phyloP scores from a whole-genome alignment of 1,140 invertebrate species.

The Ceratoteleas bidentatus region DNA sequence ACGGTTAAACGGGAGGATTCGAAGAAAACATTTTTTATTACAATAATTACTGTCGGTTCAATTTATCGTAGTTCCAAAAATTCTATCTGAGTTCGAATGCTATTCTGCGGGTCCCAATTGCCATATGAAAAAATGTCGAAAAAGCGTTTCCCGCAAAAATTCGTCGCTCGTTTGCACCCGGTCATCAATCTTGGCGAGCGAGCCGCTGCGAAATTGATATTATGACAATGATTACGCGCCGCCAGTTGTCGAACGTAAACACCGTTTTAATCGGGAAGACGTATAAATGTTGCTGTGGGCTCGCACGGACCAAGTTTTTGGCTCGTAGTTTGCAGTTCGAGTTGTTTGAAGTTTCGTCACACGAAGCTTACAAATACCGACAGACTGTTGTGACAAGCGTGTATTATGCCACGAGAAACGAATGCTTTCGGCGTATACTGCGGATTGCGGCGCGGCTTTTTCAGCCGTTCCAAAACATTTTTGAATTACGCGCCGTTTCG shows the following conservation, averaged over 20 bases:
- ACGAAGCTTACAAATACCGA: conserved; percentile 81
- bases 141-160: neutral
- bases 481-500: conserved; percentile 55
- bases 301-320: conserved; percentile 69
- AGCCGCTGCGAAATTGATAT: conserved; percentile 14
- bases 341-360: conserved; percentile 82
- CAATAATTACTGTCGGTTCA: too few relatives aligned
- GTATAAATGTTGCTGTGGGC: conserved; percentile 31
- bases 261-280: conserved; percentile 41
- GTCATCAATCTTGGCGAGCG: neutral
- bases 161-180: neutral
- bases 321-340: conserved; percentile 72
- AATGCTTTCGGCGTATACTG: conserved; percentile 78
- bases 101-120: too few relatives aligned
- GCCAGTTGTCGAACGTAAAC: conserved; percentile 37
- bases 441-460: conserved; percentile 70
- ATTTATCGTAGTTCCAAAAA: too few relatives aligned
- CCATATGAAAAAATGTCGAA: neutral
- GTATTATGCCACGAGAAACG: conserved; percentile 80
- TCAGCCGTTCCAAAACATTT: conserved; percentile 70
- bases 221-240: conserved; percentile 25
- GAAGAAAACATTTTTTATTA: too few relatives aligned
- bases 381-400: conserved; percentile 80
- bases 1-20: too few relatives aligned
- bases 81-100: too few relatives aligned